These are phyloP conservation scores for Macrotis lagotis DNA, from an alignment of 2,113 vertebrate genomes.

Conservation along the genomic window DNA sequence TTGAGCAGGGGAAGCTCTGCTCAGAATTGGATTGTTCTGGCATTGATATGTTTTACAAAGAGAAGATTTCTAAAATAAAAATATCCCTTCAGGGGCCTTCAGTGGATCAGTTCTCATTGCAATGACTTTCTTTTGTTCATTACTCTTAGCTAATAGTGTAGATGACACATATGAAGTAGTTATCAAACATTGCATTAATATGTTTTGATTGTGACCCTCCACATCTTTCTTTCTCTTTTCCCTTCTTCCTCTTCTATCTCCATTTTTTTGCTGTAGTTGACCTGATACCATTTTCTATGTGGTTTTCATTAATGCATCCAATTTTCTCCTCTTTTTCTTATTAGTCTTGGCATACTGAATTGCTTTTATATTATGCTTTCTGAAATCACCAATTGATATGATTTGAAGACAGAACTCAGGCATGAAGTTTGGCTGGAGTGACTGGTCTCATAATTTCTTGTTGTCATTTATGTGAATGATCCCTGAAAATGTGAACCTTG, in stretches of 20 bases:
- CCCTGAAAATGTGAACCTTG: slow-evolving; percentile 18
- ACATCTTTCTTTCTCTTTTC: not conserved
- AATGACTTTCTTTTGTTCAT: not conserved
- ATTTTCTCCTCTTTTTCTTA: not conserved
- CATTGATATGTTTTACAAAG: not conserved
- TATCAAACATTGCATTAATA: not conserved
- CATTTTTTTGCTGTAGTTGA: not conserved
- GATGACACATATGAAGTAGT: not conserved
- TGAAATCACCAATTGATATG: not conserved
- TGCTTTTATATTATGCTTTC: not conserved
- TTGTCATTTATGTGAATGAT: not conserved
- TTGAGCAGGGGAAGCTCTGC: not conserved
- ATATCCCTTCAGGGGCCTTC: not conserved
- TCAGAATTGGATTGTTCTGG: not conserved
- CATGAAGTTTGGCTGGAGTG: slow-evolving; percentile 45
- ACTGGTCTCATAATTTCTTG: not conserved
- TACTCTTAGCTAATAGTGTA: not conserved
- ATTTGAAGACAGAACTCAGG: slow-evolving; percentile 38
- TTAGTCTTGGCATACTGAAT: not conserved
- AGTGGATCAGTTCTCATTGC: not conserved
- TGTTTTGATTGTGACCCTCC: not conserved
- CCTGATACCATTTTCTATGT: not conserved
- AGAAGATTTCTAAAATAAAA: slow-evolving; percentile 1
- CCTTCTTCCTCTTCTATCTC: not conserved
- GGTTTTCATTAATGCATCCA: not conserved